Base-by-base conservation (phyloP, 2,797 vertebrate species). In the Kryptolebias ocellatus region DNA sequence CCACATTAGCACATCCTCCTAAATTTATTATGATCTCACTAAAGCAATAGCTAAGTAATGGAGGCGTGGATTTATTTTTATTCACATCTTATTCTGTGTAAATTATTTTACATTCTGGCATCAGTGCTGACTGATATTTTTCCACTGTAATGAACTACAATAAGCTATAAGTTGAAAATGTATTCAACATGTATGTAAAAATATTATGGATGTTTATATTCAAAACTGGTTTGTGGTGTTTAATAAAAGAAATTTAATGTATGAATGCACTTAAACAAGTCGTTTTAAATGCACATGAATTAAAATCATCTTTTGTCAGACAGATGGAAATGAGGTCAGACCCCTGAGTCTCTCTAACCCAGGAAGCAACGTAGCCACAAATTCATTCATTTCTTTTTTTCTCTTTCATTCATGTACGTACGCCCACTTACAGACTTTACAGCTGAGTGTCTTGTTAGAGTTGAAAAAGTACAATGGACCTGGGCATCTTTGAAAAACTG, bases 121-220 rank as follows among this genome's bases (percentile, higher is more conserved):
- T 64, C 51, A 64, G 34, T 57, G 55, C 45, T 73, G 53, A 61
- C 15, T 16, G 4, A 74, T 67, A 42, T 56, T 15, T 71, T 70
- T 34, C 46, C 63, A 16, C 44, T 49, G 42, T 70, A 14, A 61
- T 51, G 5, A 73, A 74, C 14, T 75, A 15, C 67, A 20, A 81
- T 87, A 87, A 90, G 84, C 81, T 88, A 87, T 1, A 60, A 65
- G 46, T 60, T 60, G 0, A 42, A 24, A 47, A 70, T 56, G 28
- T 56, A 4, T 46, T 46, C 45, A n/a, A 44, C 60, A 60, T 14
- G 4, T 45, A 11, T 65, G 42, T 51, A 12, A 49, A 57, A 67
- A 64, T 0, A 1, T 57, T 53, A 1, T 65, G 15, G 54, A 46
- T 70, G 58, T 66, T 1, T 67, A 67, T 70, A 61, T 66, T 59